Base-by-base conservation (phyloP, 2,888 invertebrate genomes). In the Drosophila paramelanica region DNA sequence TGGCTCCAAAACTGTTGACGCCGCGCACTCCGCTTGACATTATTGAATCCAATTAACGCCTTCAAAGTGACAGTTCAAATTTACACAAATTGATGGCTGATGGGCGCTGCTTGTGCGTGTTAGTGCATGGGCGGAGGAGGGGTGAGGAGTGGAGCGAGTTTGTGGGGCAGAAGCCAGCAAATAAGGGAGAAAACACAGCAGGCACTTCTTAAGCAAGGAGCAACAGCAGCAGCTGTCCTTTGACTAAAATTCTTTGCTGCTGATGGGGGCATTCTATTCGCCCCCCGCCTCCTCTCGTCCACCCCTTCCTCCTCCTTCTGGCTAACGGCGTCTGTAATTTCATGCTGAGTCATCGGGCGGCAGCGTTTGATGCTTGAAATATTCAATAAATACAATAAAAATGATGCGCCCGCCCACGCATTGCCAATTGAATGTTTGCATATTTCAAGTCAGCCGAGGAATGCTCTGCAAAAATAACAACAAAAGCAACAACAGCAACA, bases 11-110 rank as follows among this genome's bases (percentile, higher is more conserved):
- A 53, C 47, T 59, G 58, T 43, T 76, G 71, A 60, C 43, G 73
- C 47, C 41, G 42, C 49, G 52, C 50, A 41, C 67, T 61, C 73
- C 60, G 52, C 60, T 69, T 86, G 73, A 76, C 78, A 73, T 88
- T 86, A 84, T 84, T 89, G 80, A 84, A 90, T 88, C 82, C 90
- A 88, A 88, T 88, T 89, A 88, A 89, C 90, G 89, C 88, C 80
- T 84, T 85, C 89, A 89, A 84, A 89, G 82, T 84, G 84, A 89
- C 84, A 89, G 88, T 81, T 89, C 89, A 84, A 84, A 89, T 84
- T 89, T 88, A 88, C 83, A 89, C 89, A 89, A 89, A 89, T 87
- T 83, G 89, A 87, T 61, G 84, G 50, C 61, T 49, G 49, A 53
- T 45, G 20, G 57, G 10, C 38, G 31, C 31, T 31, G 31, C 31